Conservation (phyloP, 2,113 vertebrate genomes). For the Coracopsis vasa region DNA sequence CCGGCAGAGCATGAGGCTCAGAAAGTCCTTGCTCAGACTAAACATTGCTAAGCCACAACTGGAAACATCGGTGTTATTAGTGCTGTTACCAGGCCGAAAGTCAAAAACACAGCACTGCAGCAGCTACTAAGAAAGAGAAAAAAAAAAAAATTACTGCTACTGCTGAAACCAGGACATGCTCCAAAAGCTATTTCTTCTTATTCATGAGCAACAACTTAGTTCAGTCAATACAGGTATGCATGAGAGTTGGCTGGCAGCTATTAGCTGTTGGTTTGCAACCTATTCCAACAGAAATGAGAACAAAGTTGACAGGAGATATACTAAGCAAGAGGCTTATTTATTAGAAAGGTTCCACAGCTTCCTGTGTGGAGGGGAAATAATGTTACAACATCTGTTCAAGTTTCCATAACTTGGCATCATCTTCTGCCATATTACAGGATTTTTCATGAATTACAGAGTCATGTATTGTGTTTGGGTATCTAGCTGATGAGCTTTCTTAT, state of each 20-base stretch:
- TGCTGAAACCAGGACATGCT: too few species aligned
- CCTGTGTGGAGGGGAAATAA: neutral
- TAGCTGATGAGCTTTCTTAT: neutral
- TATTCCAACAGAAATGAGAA: neutral
- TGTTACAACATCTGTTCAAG: neutral
- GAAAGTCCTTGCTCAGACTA: too few species aligned
- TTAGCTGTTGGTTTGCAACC: neutral
- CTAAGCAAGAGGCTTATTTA: constrained; percentile 12
- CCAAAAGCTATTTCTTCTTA: neutral
- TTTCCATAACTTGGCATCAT: neutral
- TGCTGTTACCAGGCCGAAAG: too few species aligned
- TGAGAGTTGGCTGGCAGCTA: neutral
- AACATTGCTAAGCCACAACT: too few species aligned
- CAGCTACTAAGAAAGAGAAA: too few species aligned
- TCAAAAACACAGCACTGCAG: too few species aligned
- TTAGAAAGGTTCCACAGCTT: constrained; percentile 17
- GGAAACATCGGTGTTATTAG: too few species aligned
- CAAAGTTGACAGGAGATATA: neutral
- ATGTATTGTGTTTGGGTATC: neutral
- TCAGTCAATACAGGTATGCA: neutral
- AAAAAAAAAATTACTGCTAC: too few species aligned
- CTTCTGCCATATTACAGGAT: neutral
- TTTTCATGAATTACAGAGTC: constrained; percentile 6
- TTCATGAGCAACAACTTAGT: neutral
- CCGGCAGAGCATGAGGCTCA: too few species aligned